Percentiles rank a stretch among this genome's conserved stretches.
These are phyloP conservation scores for Oreamnos americanus DNA, from an alignment of 2,113 vertebrate species.

Conservation along the genomic window DNA sequence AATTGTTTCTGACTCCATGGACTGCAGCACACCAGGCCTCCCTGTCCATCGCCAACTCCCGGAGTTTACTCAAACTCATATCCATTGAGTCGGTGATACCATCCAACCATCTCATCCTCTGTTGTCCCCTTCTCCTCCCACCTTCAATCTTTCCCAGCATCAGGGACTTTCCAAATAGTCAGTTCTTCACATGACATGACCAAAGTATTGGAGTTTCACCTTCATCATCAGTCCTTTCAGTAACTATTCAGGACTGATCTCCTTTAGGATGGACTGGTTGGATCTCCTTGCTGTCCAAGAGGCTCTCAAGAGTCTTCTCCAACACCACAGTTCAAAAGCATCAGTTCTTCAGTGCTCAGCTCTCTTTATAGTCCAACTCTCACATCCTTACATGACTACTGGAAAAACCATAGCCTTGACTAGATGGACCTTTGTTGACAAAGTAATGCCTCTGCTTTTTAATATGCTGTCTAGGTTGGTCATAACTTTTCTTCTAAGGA, in stretches of 20 bases:
- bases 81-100: not conserved
- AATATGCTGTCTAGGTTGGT: not conserved
- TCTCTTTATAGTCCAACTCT: not conserved
- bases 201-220: not conserved
- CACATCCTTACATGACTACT: not conserved
- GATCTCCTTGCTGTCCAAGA: not conserved
- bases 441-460: not conserved
- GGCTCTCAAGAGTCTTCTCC: not conserved
- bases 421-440: not conserved
- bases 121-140: rapidly evolving
- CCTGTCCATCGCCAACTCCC: not conserved
- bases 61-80: not conserved
- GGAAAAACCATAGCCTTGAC: not conserved
- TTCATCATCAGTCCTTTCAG: not conserved
- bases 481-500: not conserved
- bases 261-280: not conserved
- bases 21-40: not conserved
- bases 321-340: not conserved
- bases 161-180: not conserved
- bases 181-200: not conserved
- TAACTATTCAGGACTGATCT: not conserved
- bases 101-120: not conserved
- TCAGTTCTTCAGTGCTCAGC: not conserved
- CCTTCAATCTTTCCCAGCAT: not conserved
- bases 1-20: not conserved